Evolutionary conservation across 2,888 invertebrate genomes (phyloP), one percentile per base, ranked within the genome.

Genomic region (Crepidodera aurea): DNA sequence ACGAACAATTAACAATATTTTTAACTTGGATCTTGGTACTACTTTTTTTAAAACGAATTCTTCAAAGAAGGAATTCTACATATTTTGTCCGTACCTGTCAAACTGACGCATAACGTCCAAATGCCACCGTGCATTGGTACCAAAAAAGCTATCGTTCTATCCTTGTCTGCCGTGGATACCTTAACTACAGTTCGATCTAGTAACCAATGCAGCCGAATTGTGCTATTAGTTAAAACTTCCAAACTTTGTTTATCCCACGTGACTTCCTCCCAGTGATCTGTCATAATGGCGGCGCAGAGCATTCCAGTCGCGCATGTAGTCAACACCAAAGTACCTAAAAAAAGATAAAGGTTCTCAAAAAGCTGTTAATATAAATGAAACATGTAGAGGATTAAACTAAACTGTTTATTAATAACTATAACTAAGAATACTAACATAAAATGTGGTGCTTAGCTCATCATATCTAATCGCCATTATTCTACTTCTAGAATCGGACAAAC

Each of bases 51-150:
- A n/a, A n/a, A n/a, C n/a, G n/a, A n/a, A n/a, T n/a, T n/a, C n/a
- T n/a, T n/a, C n/a, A n/a, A n/a, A n/a, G 3, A n/a, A 12, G 37
- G n/a, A 37, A 7, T 37, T 37, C 13, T 12, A n/a, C 12, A 15
- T 40, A 7, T 15, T 15, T 13, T 13, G 2, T 18, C 3, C 76
- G 79, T 82, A 93, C 93, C 92, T 81, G 89, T 88, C 72, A 94
- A 85, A 73, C 91, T 91, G 73, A 90, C 90, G 81, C 91, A 96
- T 79, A 92, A 86, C 16, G 90, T 94, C 95, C 92, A 95, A 75
- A 92, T 95, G 29, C 92, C 95, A n/a, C 92, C 93, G 73, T 91
- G 91, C 89, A 92, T 92, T 8, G 92, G 94, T 22, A 94, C 91
- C 60, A 94, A 81, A 81, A 93, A 92, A 29, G 90, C 88, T 12